These are phyloP conservation scores for Dicaeum eximium DNA, from an alignment of 2,113 vertebrate species.

Conservation along the genomic window DNA sequence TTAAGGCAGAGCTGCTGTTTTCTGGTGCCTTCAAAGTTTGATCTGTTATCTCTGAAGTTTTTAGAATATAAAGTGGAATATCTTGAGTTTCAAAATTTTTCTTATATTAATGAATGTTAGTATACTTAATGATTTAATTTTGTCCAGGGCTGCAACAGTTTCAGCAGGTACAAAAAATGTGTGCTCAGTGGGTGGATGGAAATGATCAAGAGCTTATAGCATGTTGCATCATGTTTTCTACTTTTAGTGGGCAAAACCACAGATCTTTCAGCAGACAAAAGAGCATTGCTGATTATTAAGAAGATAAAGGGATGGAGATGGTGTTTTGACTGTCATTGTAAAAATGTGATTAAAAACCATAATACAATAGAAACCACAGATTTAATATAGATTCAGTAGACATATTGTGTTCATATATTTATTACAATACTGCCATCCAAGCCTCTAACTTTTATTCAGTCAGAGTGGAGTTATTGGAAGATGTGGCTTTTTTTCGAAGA, in stretches of 20 bases:
- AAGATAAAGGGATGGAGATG: constrained; percentile 23
- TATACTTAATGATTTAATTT: neutral
- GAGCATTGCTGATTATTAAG: constrained; percentile 37
- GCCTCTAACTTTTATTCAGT: neutral
- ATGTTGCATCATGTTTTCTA: constrained; percentile 19
- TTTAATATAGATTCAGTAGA: constrained; percentile 54
- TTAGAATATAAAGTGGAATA: neutral
- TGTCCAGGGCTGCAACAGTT: neutral
- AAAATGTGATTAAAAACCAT: constrained; percentile 27
- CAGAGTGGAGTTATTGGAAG: neutral
- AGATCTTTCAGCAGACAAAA: constrained; percentile 31
- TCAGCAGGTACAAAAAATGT: neutral
- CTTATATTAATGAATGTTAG: neutral
- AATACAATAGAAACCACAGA: neutral
- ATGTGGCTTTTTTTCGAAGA: neutral
- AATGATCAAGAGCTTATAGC: neutral
- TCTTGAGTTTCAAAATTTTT: neutral
- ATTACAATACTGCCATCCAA: neutral
- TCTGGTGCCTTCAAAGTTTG: neutral
- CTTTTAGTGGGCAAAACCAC: constrained; percentile 6
- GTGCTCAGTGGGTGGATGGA: neutral
- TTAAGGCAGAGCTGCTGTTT: neutral
- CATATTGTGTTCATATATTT: neutral
- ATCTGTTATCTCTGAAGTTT: neutral
- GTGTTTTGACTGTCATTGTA: constrained; percentile 4